phyloP scores from a whole-genome alignment of 2,797 vertebrate genomes.

The Lerista edwardsae region DNA sequence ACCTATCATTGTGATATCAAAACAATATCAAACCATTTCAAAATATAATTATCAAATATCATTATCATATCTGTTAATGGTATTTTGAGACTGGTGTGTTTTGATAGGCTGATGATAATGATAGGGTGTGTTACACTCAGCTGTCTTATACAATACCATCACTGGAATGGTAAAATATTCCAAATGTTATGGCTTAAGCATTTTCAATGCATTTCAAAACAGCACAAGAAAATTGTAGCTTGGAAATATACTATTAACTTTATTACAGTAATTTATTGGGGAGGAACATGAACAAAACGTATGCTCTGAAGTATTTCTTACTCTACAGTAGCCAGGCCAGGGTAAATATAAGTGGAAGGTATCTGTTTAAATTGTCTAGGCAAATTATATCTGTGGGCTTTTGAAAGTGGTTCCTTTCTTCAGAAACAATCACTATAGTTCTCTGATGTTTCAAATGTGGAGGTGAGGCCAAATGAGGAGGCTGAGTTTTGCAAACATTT shows the following conservation, averaged over 20 bases:
- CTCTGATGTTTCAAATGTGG: conserved; percentile 59
- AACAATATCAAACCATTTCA: too few relatives aligned
- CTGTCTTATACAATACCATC: neutral
- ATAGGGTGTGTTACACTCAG: too few relatives aligned
- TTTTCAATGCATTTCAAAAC: conserved; percentile 56
- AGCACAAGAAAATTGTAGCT: conserved; percentile 57
- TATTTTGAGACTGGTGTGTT: too few relatives aligned
- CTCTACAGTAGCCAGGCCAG: too few relatives aligned
- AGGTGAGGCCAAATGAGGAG: neutral
- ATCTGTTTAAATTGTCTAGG: neutral
- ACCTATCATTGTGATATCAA: neutral
- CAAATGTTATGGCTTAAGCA: conserved; percentile 46
- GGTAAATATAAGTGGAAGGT: conserved; percentile 47
- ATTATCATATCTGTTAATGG: too few relatives aligned
- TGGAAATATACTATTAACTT: neutral
- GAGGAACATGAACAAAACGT: conserved; percentile 49
- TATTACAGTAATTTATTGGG: neutral
- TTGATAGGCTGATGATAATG: too few relatives aligned
- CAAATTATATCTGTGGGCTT: neutral
- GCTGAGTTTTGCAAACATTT: neutral
- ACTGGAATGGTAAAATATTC: conserved; percentile 38
- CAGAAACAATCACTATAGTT: conserved; percentile 50
- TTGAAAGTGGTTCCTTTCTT: conserved; percentile 40
- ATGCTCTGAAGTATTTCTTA: neutral
- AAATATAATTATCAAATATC: too few relatives aligned